Evolutionary conservation across 2,113 vertebrate genomes (phyloP).

Genomic region (Neopipo cinnamomea): DNA sequence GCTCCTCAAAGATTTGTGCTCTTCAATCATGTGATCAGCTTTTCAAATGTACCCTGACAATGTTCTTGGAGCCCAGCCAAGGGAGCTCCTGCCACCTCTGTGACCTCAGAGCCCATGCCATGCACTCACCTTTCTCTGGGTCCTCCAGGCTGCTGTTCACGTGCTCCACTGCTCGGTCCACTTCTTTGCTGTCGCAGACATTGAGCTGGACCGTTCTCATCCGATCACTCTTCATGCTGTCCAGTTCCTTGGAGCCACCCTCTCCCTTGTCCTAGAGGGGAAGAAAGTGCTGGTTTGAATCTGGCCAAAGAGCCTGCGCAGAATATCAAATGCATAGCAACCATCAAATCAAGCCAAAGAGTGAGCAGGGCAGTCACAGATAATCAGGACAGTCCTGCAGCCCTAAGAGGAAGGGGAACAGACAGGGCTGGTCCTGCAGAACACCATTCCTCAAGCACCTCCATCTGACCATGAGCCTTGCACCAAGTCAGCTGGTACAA

Average conservation of each 20-base stretch:
- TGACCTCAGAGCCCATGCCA: neutral
- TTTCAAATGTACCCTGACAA: neutral
- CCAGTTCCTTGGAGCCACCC: slow-evolving; percentile 74
- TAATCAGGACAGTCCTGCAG: neutral
- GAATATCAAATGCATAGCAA: neutral
- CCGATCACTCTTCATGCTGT: slow-evolving; percentile 74
- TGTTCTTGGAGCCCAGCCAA: neutral
- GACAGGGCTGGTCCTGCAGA: neutral
- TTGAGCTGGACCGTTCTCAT: slow-evolving; percentile 79
- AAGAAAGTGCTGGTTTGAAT: neutral
- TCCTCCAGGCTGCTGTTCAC: slow-evolving; percentile 65
- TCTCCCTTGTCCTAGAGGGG: slow-evolving; percentile 71
- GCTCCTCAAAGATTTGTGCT: neutral
- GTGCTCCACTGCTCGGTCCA: slow-evolving; percentile 61
- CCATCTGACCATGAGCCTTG: neutral
- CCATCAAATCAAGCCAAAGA: neutral
- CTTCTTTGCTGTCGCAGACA: slow-evolving; percentile 73
- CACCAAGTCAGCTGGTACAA: neutral
- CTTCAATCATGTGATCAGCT: neutral
- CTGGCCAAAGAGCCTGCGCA: neutral
- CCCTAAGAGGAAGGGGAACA: neutral
- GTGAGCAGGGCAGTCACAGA: neutral
- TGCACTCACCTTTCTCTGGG: slow-evolving; percentile 68
- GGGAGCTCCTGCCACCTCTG: neutral
- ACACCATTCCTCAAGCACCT: neutral